Conservation (phyloP, 1,140 invertebrate species). For the Drosophila setifemur region DNA sequence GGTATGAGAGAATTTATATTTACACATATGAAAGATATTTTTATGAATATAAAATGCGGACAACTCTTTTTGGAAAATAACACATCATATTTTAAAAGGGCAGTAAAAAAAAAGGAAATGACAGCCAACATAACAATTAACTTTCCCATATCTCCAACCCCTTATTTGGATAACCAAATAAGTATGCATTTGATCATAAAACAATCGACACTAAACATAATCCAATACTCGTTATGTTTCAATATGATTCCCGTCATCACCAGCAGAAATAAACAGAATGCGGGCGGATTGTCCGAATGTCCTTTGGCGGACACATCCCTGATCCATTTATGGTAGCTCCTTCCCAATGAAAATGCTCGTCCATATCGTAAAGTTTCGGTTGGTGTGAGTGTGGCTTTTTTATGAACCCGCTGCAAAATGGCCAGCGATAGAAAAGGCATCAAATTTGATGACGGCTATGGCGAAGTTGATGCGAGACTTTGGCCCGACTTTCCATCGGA, state of each 20-base stretch:
- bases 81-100: too few species aligned
- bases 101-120: not conserved
- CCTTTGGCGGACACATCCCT: slow-evolving; percentile 37
- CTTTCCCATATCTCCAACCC: not conserved
- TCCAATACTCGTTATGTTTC: slow-evolving; percentile 12
- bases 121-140: not conserved
- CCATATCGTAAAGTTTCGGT: slow-evolving; percentile 66
- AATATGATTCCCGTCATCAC: not conserved
- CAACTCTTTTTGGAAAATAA: not conserved
- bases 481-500: not conserved
- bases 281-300: slow-evolving; percentile 19
- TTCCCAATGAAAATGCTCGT: slow-evolving; percentile 29
- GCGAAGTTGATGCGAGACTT: slow-evolving; percentile 44
- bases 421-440: slow-evolving; percentile 72
- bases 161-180: slow-evolving; percentile 3
- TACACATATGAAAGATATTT: too few species aligned
- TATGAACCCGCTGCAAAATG: slow-evolving; percentile 75
- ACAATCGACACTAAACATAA: slow-evolving; percentile 30
- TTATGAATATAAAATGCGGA: slow-evolving; percentile 2
- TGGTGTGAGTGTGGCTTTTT: slow-evolving; percentile 29
- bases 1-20: too few species aligned
- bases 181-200: slow-evolving; percentile 21
- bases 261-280: not conserved
- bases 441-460: slow-evolving; percentile 62
- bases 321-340: slow-evolving; percentile 57